Evolutionary conservation across 2,888 invertebrate genomes (phyloP).

Genomic region (Tuberolachnus salignus): DNA sequence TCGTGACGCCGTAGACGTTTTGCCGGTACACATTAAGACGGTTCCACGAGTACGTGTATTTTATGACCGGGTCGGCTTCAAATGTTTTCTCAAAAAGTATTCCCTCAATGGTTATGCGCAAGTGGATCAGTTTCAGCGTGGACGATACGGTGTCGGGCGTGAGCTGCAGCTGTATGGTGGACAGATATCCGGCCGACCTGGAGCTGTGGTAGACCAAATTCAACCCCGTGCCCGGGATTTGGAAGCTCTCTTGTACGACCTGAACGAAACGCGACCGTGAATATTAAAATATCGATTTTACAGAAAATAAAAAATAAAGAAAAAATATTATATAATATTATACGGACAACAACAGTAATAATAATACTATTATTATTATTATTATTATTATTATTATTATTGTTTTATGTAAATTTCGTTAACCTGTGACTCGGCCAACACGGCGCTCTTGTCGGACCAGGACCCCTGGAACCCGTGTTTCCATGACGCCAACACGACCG

Average conservation of each 20-base stretch:
- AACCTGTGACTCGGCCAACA: slow-evolving; percentile 84
- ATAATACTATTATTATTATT: too few relatives aligned
- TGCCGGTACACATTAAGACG: slow-evolving; percentile 94
- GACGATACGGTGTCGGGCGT: slow-evolving; percentile 84
- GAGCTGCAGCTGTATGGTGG: slow-evolving; percentile 88
- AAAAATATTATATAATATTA: not conserved
- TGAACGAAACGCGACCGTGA: slow-evolving; percentile 60
- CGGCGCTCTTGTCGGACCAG: slow-evolving; percentile 90
- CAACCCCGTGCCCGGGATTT: slow-evolving; percentile 92
- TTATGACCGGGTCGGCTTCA: slow-evolving; percentile 95
- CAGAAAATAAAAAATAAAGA: too few relatives aligned
- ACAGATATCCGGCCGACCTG: slow-evolving; percentile 88
- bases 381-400: too few relatives aligned
- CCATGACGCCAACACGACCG: slow-evolving; percentile 91
- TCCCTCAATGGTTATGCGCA: slow-evolving; percentile 93
- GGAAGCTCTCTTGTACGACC: slow-evolving; percentile 93
- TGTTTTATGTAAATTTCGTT: not conserved
- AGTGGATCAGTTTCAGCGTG: slow-evolving; percentile 83
- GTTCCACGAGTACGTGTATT: slow-evolving; percentile 98
- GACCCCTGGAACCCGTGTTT: slow-evolving; percentile 93
- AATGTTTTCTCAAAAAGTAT: slow-evolving; percentile 90
- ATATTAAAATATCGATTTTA: too few relatives aligned
- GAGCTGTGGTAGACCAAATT: slow-evolving; percentile 96
- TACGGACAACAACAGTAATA: too few relatives aligned
- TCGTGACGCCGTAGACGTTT: slow-evolving; percentile 94